These are phyloP conservation scores for Lycorma delicatula DNA, from an alignment of 1,140 invertebrate genomes.

Conservation along the genomic window DNA sequence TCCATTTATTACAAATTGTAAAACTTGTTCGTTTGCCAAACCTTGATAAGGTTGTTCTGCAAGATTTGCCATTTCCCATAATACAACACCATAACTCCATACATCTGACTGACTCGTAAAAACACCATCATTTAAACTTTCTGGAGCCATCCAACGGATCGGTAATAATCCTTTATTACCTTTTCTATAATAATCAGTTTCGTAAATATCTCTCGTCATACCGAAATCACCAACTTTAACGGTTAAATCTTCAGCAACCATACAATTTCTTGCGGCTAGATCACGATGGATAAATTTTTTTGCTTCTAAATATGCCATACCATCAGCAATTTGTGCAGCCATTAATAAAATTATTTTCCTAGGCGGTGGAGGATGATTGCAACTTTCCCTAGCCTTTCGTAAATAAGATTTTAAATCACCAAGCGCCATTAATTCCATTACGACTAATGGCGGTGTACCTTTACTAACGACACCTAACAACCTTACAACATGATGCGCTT, in stretches of 20 bases:
- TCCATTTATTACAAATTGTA: conserved; percentile 81
- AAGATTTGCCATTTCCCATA: conserved; percentile 98
- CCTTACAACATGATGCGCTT: conserved; percentile 88
- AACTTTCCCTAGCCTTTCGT: conserved; percentile 39
- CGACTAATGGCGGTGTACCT: conserved; percentile 79
- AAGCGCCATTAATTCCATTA: conserved; percentile 96
- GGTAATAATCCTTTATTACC: conserved; percentile 76
- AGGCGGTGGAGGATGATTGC: conserved; percentile 53
- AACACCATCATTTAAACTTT: conserved; percentile 90
- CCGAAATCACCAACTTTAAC: conserved; percentile 96
- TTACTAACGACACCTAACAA: conserved; percentile 91
- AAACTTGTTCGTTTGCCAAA: conserved; percentile 62
- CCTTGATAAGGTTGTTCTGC: conserved; percentile 95
- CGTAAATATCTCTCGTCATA: conserved; percentile 93
- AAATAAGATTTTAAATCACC: conserved; percentile 93
- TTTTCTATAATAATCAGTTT: conserved; percentile 94
- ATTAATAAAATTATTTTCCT: conserved; percentile 51
- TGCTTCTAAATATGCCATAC: conserved; percentile 91
- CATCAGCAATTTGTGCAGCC: conserved; percentile 96
- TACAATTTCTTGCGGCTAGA: conserved; percentile 96
- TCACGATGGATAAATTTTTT: conserved; percentile 97
- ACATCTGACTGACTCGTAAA: conserved; percentile 88
- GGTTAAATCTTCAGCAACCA: conserved; percentile 82
- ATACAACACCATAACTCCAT: conserved; percentile 93
- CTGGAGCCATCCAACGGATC: conserved; percentile 88